phyloP scores from a whole-genome alignment of 2,113 vertebrate genomes.

The Catharus bicknelli region DNA sequence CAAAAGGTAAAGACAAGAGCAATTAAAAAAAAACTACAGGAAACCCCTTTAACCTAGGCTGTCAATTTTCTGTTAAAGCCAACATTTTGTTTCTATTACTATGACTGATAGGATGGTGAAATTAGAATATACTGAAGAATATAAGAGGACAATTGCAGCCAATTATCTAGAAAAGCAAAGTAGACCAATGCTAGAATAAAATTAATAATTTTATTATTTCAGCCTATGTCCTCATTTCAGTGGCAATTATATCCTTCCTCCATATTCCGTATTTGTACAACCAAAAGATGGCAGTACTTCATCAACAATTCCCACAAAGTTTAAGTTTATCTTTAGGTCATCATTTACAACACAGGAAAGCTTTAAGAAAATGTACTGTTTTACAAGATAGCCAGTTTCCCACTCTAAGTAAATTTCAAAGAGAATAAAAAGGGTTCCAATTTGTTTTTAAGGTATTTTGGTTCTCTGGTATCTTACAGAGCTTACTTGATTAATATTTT shows the following conservation, averaged over 20 bases:
- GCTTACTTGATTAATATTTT: not conserved
- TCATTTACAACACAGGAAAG: not conserved
- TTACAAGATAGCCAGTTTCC: conserved; percentile 4
- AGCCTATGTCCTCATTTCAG: not conserved
- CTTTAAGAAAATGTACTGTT: conserved; percentile 35
- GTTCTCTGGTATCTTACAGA: not conserved
- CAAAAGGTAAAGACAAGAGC: not conserved
- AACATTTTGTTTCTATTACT: not conserved
- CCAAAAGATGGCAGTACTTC: conserved; percentile 82
- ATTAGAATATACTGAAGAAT: not conserved
- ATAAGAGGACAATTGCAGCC: not conserved
- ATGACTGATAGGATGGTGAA: not conserved
- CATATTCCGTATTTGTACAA: conserved; percentile 65
- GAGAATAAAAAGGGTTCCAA: not conserved
- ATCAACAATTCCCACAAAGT: conserved; percentile 69
- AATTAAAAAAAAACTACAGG: not conserved
- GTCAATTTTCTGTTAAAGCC: not conserved
- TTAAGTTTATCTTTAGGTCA: conserved; percentile 36
- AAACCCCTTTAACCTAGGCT: not conserved
- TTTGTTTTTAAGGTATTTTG: not conserved
- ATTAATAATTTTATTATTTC: not conserved
- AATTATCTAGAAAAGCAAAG: not conserved
- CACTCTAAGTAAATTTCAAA: conserved; percentile 8
- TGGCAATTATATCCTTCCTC: not conserved
- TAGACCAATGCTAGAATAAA: not conserved